A percentile compares a stretch with the other conserved stretches of the same genome.
phyloP scores from a whole-genome alignment of 2,113 vertebrate species.

The Pteronura brasiliensis region DNA sequence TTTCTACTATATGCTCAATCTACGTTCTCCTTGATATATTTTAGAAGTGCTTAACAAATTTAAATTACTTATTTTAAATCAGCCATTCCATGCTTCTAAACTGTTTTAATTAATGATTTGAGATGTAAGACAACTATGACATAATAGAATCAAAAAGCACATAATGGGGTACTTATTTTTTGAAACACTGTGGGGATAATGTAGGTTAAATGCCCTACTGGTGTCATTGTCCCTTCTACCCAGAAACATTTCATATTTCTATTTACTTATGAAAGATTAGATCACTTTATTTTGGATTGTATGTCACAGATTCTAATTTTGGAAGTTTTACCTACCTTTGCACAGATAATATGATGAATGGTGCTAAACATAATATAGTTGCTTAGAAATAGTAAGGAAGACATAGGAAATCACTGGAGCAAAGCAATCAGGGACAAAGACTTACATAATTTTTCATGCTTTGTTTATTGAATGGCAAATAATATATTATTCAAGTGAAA shows the following conservation, averaged over 20 bases:
- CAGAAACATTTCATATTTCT: conserved; percentile 43
- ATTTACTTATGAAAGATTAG: conserved; percentile 50
- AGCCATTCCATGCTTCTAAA: conserved; percentile 64
- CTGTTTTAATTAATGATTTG: conserved; percentile 77
- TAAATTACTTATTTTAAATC: conserved; percentile 51
- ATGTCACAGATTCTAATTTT: background rate
- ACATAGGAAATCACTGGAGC: background rate
- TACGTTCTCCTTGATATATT: background rate
- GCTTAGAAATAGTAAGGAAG: conserved; percentile 12
- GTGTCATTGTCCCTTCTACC: conserved; percentile 50
- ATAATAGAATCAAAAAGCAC: conserved; percentile 56
- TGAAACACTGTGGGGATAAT: conserved; percentile 56
- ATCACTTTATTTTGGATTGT: conserved; percentile 9
- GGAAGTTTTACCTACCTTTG: background rate
- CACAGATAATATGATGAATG: background rate
- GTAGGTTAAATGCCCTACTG: conserved; percentile 65
- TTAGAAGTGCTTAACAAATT: background rate
- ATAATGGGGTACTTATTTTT: conserved; percentile 74
- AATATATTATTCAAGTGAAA: background rate
- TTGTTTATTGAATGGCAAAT: background rate
- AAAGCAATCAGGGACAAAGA: background rate
- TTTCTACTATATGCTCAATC: accelerated
- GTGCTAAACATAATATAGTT: conserved; percentile 11
- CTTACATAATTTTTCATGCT: background rate
- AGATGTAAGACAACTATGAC: conserved; percentile 60